Conservation (phyloP, 2,113 vertebrate species). For the Ariopsis seemanni region DNA sequence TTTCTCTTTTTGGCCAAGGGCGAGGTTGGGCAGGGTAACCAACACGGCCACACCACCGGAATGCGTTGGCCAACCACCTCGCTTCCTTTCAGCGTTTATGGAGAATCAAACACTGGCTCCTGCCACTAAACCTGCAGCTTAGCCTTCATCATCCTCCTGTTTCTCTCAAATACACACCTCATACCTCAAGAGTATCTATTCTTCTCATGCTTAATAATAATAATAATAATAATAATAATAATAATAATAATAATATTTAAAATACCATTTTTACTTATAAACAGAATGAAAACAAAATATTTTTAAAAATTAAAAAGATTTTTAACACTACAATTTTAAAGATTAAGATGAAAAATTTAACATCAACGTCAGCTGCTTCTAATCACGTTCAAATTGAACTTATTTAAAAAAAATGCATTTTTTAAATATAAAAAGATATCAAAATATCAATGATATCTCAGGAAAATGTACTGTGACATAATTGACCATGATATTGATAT, state of each 20-base stretch:
- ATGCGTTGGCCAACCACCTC: constrained; percentile 68
- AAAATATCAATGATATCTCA: neutral
- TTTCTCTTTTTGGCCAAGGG: constrained; percentile 55
- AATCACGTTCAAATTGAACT: neutral
- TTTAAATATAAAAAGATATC: neutral
- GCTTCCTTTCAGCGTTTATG: constrained; percentile 69
- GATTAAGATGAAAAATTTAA: neutral
- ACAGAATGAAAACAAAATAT: neutral
- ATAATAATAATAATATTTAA: neutral
- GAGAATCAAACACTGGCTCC: constrained; percentile 69
- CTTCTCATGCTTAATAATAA: no score
- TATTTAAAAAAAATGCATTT: neutral
- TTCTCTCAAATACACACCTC: constrained; percentile 6
- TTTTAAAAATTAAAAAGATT: neutral
- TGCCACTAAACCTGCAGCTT: constrained; percentile 53
- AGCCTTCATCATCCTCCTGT: constrained; percentile 9
- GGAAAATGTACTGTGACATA: neutral
- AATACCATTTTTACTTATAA: neutral
- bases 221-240: constrained; percentile 8
- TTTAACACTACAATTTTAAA: neutral
- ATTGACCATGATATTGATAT: neutral
- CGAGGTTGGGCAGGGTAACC: constrained; percentile 63
- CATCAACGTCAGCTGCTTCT: neutral
- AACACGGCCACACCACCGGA: constrained; percentile 65
- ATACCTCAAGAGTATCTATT: neutral